Base-by-base conservation (phyloP, 2,113 vertebrate genomes). In the Geococcyx californianus region DNA sequence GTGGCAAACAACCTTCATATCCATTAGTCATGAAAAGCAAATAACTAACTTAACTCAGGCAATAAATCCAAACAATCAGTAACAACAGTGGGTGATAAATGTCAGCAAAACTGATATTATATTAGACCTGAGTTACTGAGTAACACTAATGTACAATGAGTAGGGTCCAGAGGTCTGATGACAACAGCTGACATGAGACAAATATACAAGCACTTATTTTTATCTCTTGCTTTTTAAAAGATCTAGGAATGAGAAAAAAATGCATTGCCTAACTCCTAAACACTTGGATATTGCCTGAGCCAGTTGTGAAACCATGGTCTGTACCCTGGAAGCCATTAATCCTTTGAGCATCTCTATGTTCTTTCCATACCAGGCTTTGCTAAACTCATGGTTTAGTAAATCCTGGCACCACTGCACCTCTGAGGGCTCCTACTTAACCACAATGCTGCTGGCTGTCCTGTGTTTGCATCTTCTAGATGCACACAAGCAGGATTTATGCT, bases 31-130 rank as follows among this genome's bases (percentile, higher is more conserved):
- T 51, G 88, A 72, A 95, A 82, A 95, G 95, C 90, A 97, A 96
- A 97, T 94, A 96, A 16, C 93, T 89, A 80, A 90, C 96, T 92
- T 78, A 88, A 94, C 76, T 77, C 86, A 73, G 92, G 95, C 96
- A 94, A 92, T 96, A 97, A 97, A 96, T 84, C 90, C 93, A 93
- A 95, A 95, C 75, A 97, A 97, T 97, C 95, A 97, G 96, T 97
- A 97, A 97, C 97, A 0, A 89, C 78, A 90, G 90, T 7, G 3
- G 72, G 83, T 82, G 90, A 94, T 95, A 91, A 95, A 92, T 96
- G 89, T 90, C 90, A 96, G 94, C 90, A 95, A 62, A 93, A 76
- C 91, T 63, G 93, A 83, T 89, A 79, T 63, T 87, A 45, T 59
- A 28, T 94, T 94, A 92, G 59, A 86, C 84, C 45, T 1, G 0